phyloP scores from a whole-genome alignment of 2,797 vertebrate genomes.

The Agapornis canus region DNA sequence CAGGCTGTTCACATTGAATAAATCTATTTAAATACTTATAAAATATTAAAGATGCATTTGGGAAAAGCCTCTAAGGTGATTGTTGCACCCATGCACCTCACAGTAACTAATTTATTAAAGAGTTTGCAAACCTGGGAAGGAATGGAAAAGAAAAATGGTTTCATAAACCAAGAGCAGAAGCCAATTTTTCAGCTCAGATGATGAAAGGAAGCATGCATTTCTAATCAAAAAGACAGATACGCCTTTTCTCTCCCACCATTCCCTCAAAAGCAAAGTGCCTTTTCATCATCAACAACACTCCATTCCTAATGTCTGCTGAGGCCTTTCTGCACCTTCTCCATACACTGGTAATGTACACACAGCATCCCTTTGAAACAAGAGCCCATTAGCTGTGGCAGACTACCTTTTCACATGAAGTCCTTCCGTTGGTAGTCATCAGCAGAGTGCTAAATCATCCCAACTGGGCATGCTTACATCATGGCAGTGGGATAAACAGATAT shows the following conservation, averaged over 20 bases:
- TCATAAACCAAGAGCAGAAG: slow-evolving; percentile 84
- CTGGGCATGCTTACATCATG: slow-evolving; percentile 73
- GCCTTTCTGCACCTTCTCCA: slow-evolving; percentile 82
- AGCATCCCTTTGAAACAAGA: slow-evolving; percentile 82
- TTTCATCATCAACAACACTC: slow-evolving; percentile 85
- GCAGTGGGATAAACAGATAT: slow-evolving; percentile 71
- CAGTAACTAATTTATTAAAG: slow-evolving; percentile 84
- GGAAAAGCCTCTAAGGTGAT: slow-evolving; percentile 83
- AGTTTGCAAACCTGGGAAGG: slow-evolving; percentile 83
- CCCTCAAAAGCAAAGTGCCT: slow-evolving; percentile 83
- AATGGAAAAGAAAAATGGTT: slow-evolving; percentile 83
- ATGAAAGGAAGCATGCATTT: slow-evolving; percentile 86
- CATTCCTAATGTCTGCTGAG: slow-evolving; percentile 82
- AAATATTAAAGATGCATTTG: slow-evolving; percentile 85
- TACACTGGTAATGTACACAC: slow-evolving; percentile 80
- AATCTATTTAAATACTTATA: slow-evolving; percentile 86
- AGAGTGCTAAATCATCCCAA: slow-evolving; percentile 78
- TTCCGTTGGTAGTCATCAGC: slow-evolving; percentile 79
- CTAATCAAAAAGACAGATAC: slow-evolving; percentile 87
- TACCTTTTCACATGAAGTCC: slow-evolving; percentile 80
- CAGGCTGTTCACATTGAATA: slow-evolving; percentile 79
- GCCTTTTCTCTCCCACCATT: slow-evolving; percentile 81
- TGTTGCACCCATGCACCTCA: slow-evolving; percentile 81
- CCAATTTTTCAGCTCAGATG: slow-evolving; percentile 84
- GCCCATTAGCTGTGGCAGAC: slow-evolving; percentile 80